Evolutionary conservation across 2,888 invertebrate genomes (phyloP).

Genomic region (Lasioglossum villosulum): DNA sequence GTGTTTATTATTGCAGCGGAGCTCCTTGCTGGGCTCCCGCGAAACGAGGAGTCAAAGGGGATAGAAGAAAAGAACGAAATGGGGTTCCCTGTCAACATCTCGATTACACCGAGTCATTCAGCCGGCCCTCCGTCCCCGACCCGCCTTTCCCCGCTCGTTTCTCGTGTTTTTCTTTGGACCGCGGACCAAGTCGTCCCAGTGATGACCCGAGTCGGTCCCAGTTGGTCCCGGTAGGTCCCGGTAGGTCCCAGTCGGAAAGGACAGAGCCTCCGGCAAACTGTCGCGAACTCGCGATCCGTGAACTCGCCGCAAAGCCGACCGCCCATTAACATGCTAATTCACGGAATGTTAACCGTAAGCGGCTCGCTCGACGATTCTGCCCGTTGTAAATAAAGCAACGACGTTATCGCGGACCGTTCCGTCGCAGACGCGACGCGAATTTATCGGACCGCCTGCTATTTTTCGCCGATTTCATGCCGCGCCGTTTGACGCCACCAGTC

Average conservation of each 20-base stretch:
- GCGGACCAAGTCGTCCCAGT: too few relatives aligned
- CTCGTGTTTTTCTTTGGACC: slow-evolving; percentile 4
- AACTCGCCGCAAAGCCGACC: background rate
- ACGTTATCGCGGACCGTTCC: slow-evolving; percentile 14
- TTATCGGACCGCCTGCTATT: slow-evolving; percentile 2
- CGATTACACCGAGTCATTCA: background rate
- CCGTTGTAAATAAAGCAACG: slow-evolving; percentile 17
- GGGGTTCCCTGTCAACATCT: slow-evolving; percentile 20
- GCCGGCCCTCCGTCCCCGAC: background rate
- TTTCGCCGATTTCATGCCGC: background rate
- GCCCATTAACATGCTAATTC: slow-evolving; percentile 30
- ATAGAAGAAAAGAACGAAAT: slow-evolving; percentile 7
- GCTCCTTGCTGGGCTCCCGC: background rate
- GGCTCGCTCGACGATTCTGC: background rate
- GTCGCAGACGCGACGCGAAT: slow-evolving; percentile 3
- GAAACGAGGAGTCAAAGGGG: background rate
- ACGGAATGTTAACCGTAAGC: background rate
- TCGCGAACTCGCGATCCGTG: background rate
- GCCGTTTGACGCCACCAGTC: background rate
- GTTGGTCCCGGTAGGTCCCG: too few relatives aligned
- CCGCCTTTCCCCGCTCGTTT: background rate
- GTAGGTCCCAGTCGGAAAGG: background rate
- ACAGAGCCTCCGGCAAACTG: slow-evolving; percentile 2
- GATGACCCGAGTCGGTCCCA: too few relatives aligned
- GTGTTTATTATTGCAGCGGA: slow-evolving; percentile 34